These are phyloP conservation scores for Uria lomvia DNA, from an alignment of 2,113 vertebrate species.

Conservation along the genomic window DNA sequence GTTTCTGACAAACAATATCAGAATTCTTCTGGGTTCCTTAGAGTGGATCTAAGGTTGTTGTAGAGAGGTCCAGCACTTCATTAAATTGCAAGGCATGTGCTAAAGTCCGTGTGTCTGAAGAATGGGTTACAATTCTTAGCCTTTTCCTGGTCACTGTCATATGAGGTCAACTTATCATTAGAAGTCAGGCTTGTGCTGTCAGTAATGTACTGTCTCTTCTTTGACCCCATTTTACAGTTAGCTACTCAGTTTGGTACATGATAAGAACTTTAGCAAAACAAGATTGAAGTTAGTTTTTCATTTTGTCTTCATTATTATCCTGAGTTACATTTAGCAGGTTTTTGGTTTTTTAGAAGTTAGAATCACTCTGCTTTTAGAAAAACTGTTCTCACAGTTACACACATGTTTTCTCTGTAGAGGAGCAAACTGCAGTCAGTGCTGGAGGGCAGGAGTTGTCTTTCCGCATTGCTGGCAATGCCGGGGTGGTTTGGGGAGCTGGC, in stretches of 20 bases:
- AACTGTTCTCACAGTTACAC: not conserved
- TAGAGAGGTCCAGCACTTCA: not conserved
- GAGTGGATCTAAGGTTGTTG: not conserved
- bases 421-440: not conserved
- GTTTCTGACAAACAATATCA: not conserved
- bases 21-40: not conserved
- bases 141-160: not conserved
- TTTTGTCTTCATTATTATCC: not conserved
- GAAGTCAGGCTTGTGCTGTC: not conserved
- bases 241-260: not conserved
- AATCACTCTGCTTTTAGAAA: not conserved
- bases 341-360: not conserved
- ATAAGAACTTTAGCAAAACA: not conserved
- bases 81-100: not conserved
- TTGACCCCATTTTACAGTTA: not conserved
- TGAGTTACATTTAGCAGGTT: not conserved
- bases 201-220: not conserved
- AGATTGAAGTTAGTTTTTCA: not conserved
- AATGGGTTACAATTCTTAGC: not conserved
- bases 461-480: not conserved
- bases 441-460: not conserved
- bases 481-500: not conserved
- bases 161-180: not conserved
- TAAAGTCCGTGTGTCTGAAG: not conserved
- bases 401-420: not conserved